Percentiles rank a stretch among this genome's conserved stretches.
Evolutionary conservation across 2,888 invertebrate species (phyloP).

Genomic region (Ethmia dodecea): DNA sequence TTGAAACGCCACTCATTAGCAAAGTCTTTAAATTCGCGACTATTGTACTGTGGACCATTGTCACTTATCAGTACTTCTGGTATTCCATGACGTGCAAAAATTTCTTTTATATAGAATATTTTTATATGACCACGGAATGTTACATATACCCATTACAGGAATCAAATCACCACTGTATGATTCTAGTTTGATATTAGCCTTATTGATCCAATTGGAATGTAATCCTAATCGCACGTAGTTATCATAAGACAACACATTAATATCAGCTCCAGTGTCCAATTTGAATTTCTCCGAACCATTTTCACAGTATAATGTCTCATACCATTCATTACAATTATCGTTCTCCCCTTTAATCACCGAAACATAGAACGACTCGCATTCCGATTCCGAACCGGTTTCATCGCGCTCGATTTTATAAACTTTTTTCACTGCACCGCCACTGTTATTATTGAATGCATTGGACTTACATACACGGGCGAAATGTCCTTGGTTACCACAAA

Average conservation of each 20-base stretch:
- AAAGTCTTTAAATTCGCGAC: too few species aligned
- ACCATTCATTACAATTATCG: background rate
- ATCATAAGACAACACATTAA: slow-evolving; percentile 7
- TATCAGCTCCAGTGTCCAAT: slow-evolving; percentile 9
- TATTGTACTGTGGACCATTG: too few species aligned
- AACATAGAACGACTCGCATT: slow-evolving; percentile 1
- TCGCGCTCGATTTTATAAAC: slow-evolving; percentile 2
- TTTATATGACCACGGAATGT: slow-evolving; percentile 7
- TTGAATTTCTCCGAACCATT: slow-evolving; percentile 8
- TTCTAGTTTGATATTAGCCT: slow-evolving; percentile 1
- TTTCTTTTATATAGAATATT: slow-evolving; percentile 5
- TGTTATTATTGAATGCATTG: background rate
- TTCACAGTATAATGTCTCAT: background rate
- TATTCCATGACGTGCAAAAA: too few species aligned
- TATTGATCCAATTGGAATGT: background rate
- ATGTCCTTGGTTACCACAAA: slow-evolving; percentile 3
- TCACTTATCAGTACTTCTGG: too few species aligned
- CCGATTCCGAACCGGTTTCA: background rate
- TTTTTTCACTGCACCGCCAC: background rate
- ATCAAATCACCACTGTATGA: slow-evolving; percentile 2
- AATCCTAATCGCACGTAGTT: slow-evolving; percentile 4
- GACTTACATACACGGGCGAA: slow-evolving; percentile 3
- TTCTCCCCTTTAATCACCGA: background rate
- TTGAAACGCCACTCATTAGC: too few species aligned
- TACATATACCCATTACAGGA: slow-evolving; percentile 4